Conservation (phyloP, 35 echinoderm and acorn worm species). For the Apostichopus parvimensis region DNA sequence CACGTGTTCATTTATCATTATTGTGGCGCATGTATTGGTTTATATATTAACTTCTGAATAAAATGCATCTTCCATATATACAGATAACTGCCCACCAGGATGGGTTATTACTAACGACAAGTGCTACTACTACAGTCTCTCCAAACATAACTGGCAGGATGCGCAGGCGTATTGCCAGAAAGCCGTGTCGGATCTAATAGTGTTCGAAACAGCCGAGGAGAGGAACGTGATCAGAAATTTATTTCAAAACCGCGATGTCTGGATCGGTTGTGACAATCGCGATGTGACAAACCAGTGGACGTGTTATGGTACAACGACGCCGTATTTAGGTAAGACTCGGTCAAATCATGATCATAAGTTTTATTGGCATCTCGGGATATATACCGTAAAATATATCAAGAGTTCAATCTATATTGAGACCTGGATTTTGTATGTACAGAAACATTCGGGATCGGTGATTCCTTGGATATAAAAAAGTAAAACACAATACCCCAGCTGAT, state of each 20-base stretch:
- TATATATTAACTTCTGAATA: too few species aligned
- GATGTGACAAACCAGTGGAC: not conserved
- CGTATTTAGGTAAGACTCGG: not conserved
- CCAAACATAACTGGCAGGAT: not conserved
- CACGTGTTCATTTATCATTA: too few species aligned
- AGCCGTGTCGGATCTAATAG: not conserved
- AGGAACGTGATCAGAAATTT: conserved; percentile 18
- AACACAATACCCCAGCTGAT: too few species aligned
- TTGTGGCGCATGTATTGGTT: too few species aligned
- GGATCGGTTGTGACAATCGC: conserved; percentile 39
- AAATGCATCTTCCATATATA: not conserved
- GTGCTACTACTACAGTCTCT: conserved; percentile 18
- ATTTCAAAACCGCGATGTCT: not conserved
- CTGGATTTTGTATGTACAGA: too few species aligned
- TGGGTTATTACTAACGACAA: not conserved
- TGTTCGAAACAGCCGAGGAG: not conserved
- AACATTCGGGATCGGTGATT: too few species aligned
- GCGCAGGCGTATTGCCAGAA: conserved; percentile 11
- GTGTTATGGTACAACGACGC: not conserved
- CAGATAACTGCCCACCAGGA: conserved; percentile 14
- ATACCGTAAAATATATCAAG: too few species aligned
- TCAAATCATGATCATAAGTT: too few species aligned
- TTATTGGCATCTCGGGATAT: too few species aligned
- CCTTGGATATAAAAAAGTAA: too few species aligned
- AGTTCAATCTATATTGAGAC: too few species aligned